These are phyloP conservation scores for Magallana angulata DNA, from an alignment of 1,140 invertebrate genomes.

Conservation along the genomic window DNA sequence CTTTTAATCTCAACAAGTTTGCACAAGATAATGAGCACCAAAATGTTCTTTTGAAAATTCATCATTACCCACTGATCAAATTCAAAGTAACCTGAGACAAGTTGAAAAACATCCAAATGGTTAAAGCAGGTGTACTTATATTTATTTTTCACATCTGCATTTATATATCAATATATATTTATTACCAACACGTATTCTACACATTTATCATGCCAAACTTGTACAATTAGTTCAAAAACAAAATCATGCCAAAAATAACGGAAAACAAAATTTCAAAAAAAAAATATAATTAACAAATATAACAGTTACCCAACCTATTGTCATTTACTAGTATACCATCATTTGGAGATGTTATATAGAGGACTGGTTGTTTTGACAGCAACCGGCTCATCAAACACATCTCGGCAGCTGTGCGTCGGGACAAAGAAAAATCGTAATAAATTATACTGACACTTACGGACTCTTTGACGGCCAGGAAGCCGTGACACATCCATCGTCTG, in stretches of 20 bases:
- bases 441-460: conserved; percentile 83
- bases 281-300: neutral
- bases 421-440: conserved; percentile 27
- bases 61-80: too few relatives aligned
- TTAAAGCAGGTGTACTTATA: too few relatives aligned
- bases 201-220: conserved; percentile 27
- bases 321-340: too few relatives aligned
- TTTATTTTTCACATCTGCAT: neutral
- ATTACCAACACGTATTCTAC: neutral
- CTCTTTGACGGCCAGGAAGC: conserved; percentile 97
- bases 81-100: too few relatives aligned
- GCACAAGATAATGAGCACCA: too few relatives aligned
- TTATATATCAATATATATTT: neutral
- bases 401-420: conserved; percentile 28
- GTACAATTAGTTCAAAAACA: neutral
- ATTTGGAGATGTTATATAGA: too few relatives aligned
- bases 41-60: too few relatives aligned
- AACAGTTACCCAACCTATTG: neutral
- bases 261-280: neutral
- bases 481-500: conserved; percentile 99
- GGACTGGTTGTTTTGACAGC: conserved; percentile 25
- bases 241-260: neutral
- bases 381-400: conserved; percentile 10
- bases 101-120: too few relatives aligned
- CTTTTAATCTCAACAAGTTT: too few relatives aligned